These are phyloP conservation scores for Tolmerus cingulatus DNA, from an alignment of 2,888 invertebrate species.

Conservation along the genomic window DNA sequence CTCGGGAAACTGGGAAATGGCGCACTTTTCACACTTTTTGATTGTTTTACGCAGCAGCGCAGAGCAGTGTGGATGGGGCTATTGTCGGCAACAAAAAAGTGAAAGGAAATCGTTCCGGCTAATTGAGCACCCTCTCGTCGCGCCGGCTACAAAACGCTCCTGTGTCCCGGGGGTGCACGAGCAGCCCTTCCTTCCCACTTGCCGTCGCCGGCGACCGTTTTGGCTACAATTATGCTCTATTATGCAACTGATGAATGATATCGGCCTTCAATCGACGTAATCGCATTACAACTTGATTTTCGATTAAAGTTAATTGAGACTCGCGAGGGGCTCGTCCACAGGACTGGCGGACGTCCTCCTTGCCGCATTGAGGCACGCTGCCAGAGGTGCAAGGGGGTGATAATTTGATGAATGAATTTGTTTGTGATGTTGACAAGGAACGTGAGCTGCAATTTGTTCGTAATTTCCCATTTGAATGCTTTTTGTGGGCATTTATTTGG, in stretches of 20 bases:
- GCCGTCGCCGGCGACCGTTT: conserved; percentile 28
- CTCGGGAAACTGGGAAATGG: conserved; percentile 10
- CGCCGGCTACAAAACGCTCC: conserved; percentile 52
- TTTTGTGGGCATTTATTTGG: background rate
- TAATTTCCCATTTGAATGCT: conserved; percentile 13
- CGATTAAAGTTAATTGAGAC: conserved; percentile 50
- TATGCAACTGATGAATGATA: conserved; percentile 51
- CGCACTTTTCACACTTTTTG: conserved; percentile 47
- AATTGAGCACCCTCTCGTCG: conserved; percentile 63
- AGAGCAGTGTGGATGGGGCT: background rate
- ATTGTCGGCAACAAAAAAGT: conserved; percentile 14
- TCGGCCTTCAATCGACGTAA: conserved; percentile 49
- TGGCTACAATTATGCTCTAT: conserved; percentile 50
- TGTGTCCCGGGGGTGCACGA: background rate
- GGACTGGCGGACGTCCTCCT: background rate
- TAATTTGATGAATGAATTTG: conserved; percentile 13
- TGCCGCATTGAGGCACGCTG: background rate
- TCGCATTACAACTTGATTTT: conserved; percentile 49
- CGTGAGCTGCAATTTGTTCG: conserved; percentile 14
- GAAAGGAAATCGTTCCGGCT: conserved; percentile 56
- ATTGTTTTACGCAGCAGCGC: conserved; percentile 44
- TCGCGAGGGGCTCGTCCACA: background rate
- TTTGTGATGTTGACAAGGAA: conserved; percentile 8
- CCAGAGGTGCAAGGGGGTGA: background rate
- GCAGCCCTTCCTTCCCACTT: background rate